Conservation (phyloP, 2,888 invertebrate genomes). For the Vanessa cardui region DNA sequence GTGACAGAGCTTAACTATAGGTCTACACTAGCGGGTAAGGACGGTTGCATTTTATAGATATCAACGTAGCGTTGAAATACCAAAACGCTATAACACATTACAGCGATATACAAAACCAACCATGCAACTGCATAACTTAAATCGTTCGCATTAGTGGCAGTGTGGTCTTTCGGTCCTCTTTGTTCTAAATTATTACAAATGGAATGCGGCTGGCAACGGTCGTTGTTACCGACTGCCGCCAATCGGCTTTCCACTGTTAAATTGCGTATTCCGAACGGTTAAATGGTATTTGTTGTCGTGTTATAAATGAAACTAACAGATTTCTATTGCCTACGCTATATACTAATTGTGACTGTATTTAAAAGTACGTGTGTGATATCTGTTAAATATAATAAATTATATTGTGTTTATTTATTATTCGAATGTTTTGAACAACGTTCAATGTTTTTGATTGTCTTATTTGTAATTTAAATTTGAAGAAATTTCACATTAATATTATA, state of each 20-base stretch:
- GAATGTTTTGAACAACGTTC: not conserved
- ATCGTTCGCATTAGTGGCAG: conserved; percentile 25
- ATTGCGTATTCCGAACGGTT: conserved; percentile 30
- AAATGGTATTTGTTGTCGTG: conserved; percentile 19
- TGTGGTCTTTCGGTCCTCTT: conserved; percentile 28
- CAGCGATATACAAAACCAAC: conserved; percentile 15
- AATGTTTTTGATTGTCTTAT: not conserved
- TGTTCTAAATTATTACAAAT: conserved; percentile 46
- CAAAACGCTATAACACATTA: not conserved
- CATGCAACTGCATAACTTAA: conserved; percentile 24
- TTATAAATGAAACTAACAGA: conserved; percentile 13
- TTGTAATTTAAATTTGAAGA: not conserved
- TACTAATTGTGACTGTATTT: not conserved
- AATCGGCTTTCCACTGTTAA: conserved; percentile 32
- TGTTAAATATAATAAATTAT: not conserved
- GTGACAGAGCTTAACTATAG: too few relatives aligned
- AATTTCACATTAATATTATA: not conserved
- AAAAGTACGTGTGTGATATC: not conserved
- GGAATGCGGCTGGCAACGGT: conserved; percentile 42
- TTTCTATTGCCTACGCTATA: not conserved
- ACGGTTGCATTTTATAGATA: too few relatives aligned
- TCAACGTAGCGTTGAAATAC: not conserved
- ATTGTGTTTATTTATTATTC: not conserved
- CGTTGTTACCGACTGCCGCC: conserved; percentile 24
- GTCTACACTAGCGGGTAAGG: too few relatives aligned